phyloP scores from a whole-genome alignment of 2,797 vertebrate species.

The Acridotheres tristis region DNA sequence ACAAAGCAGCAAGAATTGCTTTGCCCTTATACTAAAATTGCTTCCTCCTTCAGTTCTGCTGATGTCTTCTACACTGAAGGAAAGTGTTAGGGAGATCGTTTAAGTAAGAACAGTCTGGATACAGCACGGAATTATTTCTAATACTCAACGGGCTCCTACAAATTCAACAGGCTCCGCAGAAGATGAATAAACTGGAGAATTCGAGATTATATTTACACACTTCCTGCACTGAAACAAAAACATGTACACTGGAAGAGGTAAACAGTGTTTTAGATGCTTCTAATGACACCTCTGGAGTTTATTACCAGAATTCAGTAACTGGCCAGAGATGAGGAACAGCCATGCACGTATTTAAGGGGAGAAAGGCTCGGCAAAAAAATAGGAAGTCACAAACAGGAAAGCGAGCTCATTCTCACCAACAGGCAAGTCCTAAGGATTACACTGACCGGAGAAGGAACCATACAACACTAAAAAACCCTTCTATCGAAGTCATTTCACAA shows the following conservation, averaged over 20 bases:
- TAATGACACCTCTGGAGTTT: background rate
- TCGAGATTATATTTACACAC: background rate
- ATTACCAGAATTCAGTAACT: background rate
- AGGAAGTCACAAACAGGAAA: slow-evolving; percentile 56
- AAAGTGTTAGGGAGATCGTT: background rate
- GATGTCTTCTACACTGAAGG: background rate
- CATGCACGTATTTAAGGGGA: background rate
- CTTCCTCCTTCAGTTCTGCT: background rate
- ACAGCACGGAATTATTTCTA: background rate
- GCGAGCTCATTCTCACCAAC: background rate
- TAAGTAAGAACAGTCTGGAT: background rate
- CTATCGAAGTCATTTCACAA: background rate
- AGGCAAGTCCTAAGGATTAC: background rate
- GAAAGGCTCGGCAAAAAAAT: background rate
- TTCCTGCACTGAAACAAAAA: background rate
- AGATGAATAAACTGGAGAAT: background rate
- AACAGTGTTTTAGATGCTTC: background rate
- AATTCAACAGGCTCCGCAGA: background rate
- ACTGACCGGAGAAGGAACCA: background rate
- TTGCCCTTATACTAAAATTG: background rate
- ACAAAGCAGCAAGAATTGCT: background rate
- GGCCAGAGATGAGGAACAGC: background rate
- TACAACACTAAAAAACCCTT: background rate
- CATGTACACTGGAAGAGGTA: background rate
- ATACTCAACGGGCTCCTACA: background rate